Conservation (phyloP, 2,113 vertebrate genomes). For the Recurvirostra avosetta region DNA sequence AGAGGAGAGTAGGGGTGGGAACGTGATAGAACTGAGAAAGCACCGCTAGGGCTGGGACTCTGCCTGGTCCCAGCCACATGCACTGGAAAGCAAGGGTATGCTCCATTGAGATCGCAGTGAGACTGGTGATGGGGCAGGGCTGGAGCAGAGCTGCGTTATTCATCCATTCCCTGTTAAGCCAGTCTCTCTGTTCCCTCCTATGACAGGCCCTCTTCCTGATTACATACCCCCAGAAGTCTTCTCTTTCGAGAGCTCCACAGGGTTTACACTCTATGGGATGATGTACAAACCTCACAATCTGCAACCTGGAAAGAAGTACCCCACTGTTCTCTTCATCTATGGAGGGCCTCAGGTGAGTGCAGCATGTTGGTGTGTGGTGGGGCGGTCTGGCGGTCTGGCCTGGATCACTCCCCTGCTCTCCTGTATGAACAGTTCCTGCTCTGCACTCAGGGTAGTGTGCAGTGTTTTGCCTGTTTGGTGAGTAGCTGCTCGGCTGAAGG, state of each 20-base stretch:
- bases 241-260: slow-evolving; percentile 79
- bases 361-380: not conserved
- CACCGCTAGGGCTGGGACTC: not conserved
- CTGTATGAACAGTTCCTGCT: not conserved
- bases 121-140: not conserved
- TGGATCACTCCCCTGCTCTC: not conserved
- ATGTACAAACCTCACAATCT: slow-evolving; percentile 82
- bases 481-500: not conserved
- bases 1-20: not conserved
- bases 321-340: slow-evolving; percentile 82
- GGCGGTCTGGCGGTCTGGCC: fast-evolving
- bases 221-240: slow-evolving; percentile 82
- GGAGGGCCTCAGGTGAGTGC: slow-evolving; percentile 80
- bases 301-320: slow-evolving; percentile 82
- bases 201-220: slow-evolving; percentile 77
- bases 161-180: not conserved
- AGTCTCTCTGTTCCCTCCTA: not conserved
- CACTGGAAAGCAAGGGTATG: not conserved
- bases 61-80: not conserved
- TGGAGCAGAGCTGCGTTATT: not conserved
- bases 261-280: slow-evolving; percentile 81
- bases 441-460: not conserved
- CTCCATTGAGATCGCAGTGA: not conserved
- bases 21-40: not conserved
- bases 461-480: not conserved